Percentiles rank a stretch among this genome's conserved stretches.
phyloP scores from a whole-genome alignment of 2,797 vertebrate species.

The Aeoliscus strigatus region DNA sequence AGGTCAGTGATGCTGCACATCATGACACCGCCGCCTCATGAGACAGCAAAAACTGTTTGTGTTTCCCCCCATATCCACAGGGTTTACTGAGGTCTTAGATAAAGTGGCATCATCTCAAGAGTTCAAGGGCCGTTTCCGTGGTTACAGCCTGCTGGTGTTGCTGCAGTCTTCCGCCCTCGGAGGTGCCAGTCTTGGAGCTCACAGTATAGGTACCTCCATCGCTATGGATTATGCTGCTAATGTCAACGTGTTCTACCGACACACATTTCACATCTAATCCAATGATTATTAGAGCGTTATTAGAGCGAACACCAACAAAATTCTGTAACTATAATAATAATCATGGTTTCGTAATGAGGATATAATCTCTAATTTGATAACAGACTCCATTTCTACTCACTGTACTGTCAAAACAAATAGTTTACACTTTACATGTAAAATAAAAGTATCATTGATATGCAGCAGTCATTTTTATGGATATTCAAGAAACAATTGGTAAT shows the following conservation, averaged over 20 bases:
- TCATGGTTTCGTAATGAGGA: slow-evolving; percentile 1
- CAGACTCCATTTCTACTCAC: background rate
- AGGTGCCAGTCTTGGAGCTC: slow-evolving; percentile 80
- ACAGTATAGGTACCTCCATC: slow-evolving; percentile 58
- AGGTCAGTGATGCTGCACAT: slow-evolving; percentile 75
- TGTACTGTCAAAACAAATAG: slow-evolving; percentile 1
- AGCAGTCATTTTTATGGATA: background rate
- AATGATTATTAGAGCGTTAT: too few species aligned
- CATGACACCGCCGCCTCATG: too few species aligned
- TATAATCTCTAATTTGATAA: background rate
- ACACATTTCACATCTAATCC: slow-evolving; percentile 69
- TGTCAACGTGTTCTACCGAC: slow-evolving; percentile 77
- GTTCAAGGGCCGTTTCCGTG: slow-evolving; percentile 59
- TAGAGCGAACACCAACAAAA: too few species aligned
- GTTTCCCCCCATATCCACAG: slow-evolving; percentile 48
- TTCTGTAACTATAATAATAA: background rate
- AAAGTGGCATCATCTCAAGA: slow-evolving; percentile 45
- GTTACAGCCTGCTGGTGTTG: slow-evolving; percentile 83
- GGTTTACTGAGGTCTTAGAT: slow-evolving; percentile 77
- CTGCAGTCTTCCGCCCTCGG: slow-evolving; percentile 83
- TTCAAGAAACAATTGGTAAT: too few species aligned
- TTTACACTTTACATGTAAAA: slow-evolving; percentile 22
- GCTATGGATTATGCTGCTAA: slow-evolving; percentile 76
- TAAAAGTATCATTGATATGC: slow-evolving; percentile 7
- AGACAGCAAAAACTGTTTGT: background rate